Evolutionary conservation across 2,888 invertebrate species (phyloP).

Genomic region (Sarcophaga subvicina): DNA sequence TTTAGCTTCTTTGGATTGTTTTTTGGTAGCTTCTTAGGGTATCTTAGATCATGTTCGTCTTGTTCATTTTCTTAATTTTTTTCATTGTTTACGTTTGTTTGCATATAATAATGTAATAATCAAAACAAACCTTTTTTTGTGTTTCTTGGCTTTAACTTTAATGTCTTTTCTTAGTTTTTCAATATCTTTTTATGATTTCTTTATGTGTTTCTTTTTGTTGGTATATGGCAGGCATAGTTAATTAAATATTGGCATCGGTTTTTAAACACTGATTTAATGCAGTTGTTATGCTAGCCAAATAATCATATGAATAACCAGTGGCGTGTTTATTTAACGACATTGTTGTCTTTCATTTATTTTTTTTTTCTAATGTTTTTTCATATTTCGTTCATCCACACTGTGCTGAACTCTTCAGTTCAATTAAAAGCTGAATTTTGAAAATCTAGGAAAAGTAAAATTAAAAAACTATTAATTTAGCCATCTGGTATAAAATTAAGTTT

Average conservation of each 20-base stretch:
- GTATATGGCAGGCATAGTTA: not conserved
- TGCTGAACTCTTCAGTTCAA: too few relatives aligned
- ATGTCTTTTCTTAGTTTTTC: not conserved
- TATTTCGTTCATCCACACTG: too few relatives aligned
- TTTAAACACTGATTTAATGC: slow-evolving; percentile 8
- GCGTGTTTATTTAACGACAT: not conserved
- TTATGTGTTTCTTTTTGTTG: not conserved
- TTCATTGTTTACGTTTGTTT: not conserved
- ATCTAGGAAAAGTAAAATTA: slow-evolving; percentile 42
- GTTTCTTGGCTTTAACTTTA: not conserved
- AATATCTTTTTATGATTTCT: not conserved
- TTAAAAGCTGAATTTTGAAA: not conserved
- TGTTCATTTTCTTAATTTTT: not conserved
- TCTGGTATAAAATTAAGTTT: slow-evolving; percentile 1
- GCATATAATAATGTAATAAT: too few relatives aligned
- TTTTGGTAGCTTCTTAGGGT: not conserved
- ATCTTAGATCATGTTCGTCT: not conserved
- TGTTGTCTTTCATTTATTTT: not conserved
- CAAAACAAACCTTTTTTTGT: not conserved
- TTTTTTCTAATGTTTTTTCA: not conserved
- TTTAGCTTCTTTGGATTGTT: slow-evolving; percentile 13
- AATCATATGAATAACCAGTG: slow-evolving; percentile 9
- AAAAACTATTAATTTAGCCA: slow-evolving; percentile 6
- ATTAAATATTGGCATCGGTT: slow-evolving; percentile 19
- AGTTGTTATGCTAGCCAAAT: not conserved